Percentiles rank a stretch among this genome's conserved stretches.
Conservation (phyloP, 2,797 vertebrate species). For the Myotis vivesi region DNA sequence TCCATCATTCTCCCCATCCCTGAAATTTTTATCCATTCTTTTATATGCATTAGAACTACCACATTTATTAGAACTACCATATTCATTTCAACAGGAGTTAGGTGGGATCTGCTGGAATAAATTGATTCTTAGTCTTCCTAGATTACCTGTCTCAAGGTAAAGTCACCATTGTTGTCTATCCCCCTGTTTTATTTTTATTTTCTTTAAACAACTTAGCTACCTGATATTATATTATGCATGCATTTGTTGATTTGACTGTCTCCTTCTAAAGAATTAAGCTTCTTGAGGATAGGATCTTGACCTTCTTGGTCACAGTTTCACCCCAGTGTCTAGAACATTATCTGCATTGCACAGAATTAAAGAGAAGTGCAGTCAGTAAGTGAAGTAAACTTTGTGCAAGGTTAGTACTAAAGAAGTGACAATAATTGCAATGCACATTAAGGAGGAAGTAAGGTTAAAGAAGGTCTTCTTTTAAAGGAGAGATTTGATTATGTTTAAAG, state of each 20-base stretch:
- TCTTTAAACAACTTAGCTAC: background rate
- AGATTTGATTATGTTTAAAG: background rate
- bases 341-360: background rate
- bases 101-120: background rate
- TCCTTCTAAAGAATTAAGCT: slow-evolving; percentile 28
- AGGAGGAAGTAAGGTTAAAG: background rate
- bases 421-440: background rate
- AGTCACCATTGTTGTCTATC: background rate
- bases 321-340: background rate
- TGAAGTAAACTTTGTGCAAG: background rate
- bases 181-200: background rate
- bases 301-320: background rate
- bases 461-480: background rate
- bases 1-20: background rate
- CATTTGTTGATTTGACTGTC: background rate
- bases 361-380: background rate
- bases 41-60: background rate
- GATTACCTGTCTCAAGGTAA: background rate
- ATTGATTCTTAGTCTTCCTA: background rate
- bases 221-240: background rate
- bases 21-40: background rate
- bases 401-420: background rate
- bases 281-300: background rate
- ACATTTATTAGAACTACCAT: background rate
- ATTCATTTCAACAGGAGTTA: background rate